phyloP scores from a whole-genome alignment of 2,888 invertebrate genomes.

The Rhingia rostrata region DNA sequence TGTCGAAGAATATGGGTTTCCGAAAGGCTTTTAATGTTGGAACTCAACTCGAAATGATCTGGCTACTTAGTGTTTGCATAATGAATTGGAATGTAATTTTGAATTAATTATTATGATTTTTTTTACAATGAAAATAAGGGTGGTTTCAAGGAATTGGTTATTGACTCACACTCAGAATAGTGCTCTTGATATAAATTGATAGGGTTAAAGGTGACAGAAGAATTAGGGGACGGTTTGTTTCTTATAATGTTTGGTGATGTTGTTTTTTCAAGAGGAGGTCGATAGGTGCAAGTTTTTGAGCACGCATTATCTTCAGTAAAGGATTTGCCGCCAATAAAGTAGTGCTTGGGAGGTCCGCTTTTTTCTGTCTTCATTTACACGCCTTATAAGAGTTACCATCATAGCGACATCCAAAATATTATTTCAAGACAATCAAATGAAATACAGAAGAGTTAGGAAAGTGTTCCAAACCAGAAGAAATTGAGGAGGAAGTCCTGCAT shows the following conservation, averaged over 20 bases:
- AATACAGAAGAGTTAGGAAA: too few species aligned
- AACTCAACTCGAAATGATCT: constrained; percentile 57
- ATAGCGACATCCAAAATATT: too few species aligned
- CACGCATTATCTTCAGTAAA: too few species aligned
- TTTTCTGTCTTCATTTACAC: too few species aligned
- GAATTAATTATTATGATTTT: constrained; percentile 10
- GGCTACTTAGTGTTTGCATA: constrained; percentile 57
- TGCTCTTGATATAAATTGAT: constrained; percentile 5
- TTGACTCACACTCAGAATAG: constrained; percentile 9
- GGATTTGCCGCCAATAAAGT: too few species aligned
- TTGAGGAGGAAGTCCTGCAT: too few species aligned
- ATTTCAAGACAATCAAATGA: too few species aligned
- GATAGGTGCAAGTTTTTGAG: background rate
- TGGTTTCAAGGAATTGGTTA: background rate
- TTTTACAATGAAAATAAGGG: constrained; percentile 5
- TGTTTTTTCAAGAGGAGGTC: background rate
- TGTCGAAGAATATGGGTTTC: constrained; percentile 28
- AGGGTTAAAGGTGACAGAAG: background rate
- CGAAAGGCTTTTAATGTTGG: constrained; percentile 29
- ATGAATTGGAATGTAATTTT: constrained; percentile 38
- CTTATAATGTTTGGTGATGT: background rate
- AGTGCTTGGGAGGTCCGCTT: too few species aligned
- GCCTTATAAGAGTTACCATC: too few species aligned
- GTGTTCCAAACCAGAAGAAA: too few species aligned
- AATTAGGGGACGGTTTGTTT: background rate